Percentiles rank a stretch among this genome's conserved stretches.
Evolutionary conservation across 2,797 vertebrate genomes (phyloP).

Genomic region (Lithobates pipiens): DNA sequence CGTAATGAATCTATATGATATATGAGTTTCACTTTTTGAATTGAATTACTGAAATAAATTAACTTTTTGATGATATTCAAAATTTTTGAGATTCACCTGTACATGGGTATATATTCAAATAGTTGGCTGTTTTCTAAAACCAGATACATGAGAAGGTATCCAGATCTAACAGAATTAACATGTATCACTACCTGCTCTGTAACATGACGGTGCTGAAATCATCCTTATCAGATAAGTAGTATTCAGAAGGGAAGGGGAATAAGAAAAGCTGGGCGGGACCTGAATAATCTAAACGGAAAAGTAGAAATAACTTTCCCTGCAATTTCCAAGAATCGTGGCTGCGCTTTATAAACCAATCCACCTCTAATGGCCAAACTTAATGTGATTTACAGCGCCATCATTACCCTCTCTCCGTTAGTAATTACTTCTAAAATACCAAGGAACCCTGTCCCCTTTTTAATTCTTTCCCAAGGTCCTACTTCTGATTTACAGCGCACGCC

Average conservation of each 20-base stretch:
- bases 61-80: too few species aligned
- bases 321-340: slow-evolving; percentile 88
- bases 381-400: slow-evolving; percentile 97
- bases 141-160: not conserved
- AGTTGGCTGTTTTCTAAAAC: too few species aligned
- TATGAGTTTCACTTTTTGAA: too few species aligned
- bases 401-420: slow-evolving; percentile 99
- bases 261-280: slow-evolving; percentile 55
- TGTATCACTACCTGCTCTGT: not conserved
- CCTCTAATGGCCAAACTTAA: slow-evolving; percentile 94
- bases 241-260: slow-evolving; percentile 28
- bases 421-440: slow-evolving; percentile 99
- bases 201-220: slow-evolving; percentile 12
- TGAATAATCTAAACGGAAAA: slow-evolving; percentile 85
- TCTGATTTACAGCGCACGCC: slow-evolving; percentile 91
- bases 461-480: slow-evolving; percentile 79
- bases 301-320: slow-evolving; percentile 85
- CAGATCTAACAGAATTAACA: not conserved
- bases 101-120: too few species aligned
- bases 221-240: slow-evolving; percentile 22
- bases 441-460: slow-evolving; percentile 92
- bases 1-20: too few species aligned
- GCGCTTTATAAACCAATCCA: slow-evolving; percentile 99
- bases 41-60: too few species aligned
- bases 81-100: too few species aligned